These are phyloP conservation scores for Montipora capitata DNA, from an alignment of 92 coral and sea anemone genomes.

Conservation along the genomic window DNA sequence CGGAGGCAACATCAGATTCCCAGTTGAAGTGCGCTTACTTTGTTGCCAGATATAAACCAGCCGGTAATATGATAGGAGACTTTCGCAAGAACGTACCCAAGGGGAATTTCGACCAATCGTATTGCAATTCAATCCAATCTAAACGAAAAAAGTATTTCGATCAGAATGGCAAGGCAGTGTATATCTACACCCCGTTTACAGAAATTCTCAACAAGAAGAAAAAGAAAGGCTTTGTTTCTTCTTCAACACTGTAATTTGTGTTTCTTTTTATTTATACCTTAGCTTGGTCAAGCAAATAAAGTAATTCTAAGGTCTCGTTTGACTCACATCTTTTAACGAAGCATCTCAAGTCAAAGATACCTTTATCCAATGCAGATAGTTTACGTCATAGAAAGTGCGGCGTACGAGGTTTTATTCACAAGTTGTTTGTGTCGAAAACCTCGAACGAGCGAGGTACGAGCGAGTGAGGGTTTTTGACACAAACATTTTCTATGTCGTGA, in stretches of 20 bases:
- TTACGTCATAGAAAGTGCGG: no score
- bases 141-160: neutral
- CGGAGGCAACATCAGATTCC: neutral
- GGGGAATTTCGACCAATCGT: constrained; percentile 64
- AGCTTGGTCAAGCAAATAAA: neutral
- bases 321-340: no score
- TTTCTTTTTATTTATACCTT: neutral
- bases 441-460: no score
- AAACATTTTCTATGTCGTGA: no score
- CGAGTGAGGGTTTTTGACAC: no score
- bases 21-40: neutral
- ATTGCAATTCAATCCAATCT: constrained; percentile 15
- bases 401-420: no score
- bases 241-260: neutral
- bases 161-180: neutral
- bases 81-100: constrained; percentile 45
- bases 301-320: no score
- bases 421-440: no score
- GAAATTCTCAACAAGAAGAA: neutral
- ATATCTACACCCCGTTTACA: neutral
- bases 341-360: no score
- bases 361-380: no score
- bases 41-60: constrained; percentile 72
- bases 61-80: constrained; percentile 81
- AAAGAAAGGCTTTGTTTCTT: neutral